Conservation (phyloP, 2,888 invertebrate genomes). For the Hirtodrosophila histrioides region DNA sequence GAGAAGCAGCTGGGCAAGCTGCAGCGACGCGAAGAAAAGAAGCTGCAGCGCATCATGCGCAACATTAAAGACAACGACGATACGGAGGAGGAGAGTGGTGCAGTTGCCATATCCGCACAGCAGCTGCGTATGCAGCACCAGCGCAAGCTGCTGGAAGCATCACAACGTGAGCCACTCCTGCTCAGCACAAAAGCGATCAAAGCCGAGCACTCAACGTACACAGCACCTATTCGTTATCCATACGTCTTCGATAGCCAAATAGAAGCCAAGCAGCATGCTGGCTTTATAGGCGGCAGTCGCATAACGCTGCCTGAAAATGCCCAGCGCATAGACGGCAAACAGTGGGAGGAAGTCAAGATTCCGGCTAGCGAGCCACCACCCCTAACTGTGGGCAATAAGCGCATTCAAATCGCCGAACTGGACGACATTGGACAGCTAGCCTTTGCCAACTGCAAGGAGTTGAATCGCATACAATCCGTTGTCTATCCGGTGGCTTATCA, state of each 20-base stretch:
- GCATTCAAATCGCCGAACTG: slow-evolving; percentile 86
- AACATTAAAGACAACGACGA: slow-evolving; percentile 71
- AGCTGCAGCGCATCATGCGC: slow-evolving; percentile 85
- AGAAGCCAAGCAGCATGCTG: slow-evolving; percentile 87
- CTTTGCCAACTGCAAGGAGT: slow-evolving; percentile 92
- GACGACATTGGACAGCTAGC: slow-evolving; percentile 93
- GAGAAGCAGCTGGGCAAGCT: slow-evolving; percentile 92
- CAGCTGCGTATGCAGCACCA: slow-evolving; percentile 82
- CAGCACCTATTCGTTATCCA: slow-evolving; percentile 88
- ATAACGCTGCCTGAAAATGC: slow-evolving; percentile 92
- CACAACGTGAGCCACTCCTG: slow-evolving; percentile 81
- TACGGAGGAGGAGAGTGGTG: slow-evolving; percentile 44
- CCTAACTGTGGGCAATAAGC: slow-evolving; percentile 87
- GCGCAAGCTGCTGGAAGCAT: slow-evolving; percentile 79
- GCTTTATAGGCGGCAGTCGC: slow-evolving; percentile 92
- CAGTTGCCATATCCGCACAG: slow-evolving; percentile 83
- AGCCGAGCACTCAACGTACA: slow-evolving; percentile 76
- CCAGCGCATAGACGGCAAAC: slow-evolving; percentile 88
- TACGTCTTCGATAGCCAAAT: slow-evolving; percentile 94
- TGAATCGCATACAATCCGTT: slow-evolving; percentile 98
- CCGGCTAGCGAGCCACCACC: slow-evolving; percentile 88
- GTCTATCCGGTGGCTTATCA: slow-evolving; percentile 98
- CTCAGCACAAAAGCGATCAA: slow-evolving; percentile 66
- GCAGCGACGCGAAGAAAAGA: slow-evolving; percentile 93
- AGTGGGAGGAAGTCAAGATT: slow-evolving; percentile 94